phyloP scores from a whole-genome alignment of 2,888 invertebrate genomes.

The Coleophora flavipennella region DNA sequence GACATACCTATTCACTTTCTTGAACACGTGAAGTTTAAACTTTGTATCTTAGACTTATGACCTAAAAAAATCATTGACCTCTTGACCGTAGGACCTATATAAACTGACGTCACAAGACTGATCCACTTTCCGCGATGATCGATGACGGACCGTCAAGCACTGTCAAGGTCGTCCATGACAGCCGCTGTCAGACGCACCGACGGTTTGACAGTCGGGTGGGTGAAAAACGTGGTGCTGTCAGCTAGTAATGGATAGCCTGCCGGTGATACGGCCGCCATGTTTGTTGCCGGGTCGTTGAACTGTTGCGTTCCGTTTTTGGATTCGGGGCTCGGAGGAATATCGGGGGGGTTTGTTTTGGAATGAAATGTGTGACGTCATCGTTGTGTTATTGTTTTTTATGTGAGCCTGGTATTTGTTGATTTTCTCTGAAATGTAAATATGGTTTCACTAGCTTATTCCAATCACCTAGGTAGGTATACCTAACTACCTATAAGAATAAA shows the following conservation, averaged over 20 bases:
- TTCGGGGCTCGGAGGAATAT: too few relatives aligned
- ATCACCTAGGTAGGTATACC: too few relatives aligned
- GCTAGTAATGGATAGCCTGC: slow-evolving; percentile 58
- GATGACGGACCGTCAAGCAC: slow-evolving; percentile 42
- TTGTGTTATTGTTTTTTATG: background rate
- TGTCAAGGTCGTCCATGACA: slow-evolving; percentile 58
- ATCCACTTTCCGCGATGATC: slow-evolving; percentile 25
- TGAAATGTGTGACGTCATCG: background rate
- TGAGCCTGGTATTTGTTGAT: background rate
- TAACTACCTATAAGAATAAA: too few relatives aligned
- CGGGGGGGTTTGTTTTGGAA: slow-evolving; percentile 3
- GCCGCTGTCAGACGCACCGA: slow-evolving; percentile 28
- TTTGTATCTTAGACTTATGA: background rate
- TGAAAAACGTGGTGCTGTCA: slow-evolving; percentile 60
- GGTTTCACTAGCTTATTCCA: too few relatives aligned
- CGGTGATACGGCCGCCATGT: slow-evolving; percentile 33
- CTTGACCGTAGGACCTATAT: background rate
- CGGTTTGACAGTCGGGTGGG: slow-evolving; percentile 33
- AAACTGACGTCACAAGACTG: slow-evolving; percentile 16
- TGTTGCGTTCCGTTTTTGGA: slow-evolving; percentile 16
- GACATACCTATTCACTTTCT: too few relatives aligned
- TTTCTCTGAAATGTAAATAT: too few relatives aligned
- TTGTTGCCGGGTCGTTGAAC: slow-evolving; percentile 43
- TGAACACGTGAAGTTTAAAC: too few relatives aligned
- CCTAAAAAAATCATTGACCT: background rate